Evolutionary conservation across 2,888 invertebrate species (phyloP).

Genomic region (Eumerus sabulonum): DNA sequence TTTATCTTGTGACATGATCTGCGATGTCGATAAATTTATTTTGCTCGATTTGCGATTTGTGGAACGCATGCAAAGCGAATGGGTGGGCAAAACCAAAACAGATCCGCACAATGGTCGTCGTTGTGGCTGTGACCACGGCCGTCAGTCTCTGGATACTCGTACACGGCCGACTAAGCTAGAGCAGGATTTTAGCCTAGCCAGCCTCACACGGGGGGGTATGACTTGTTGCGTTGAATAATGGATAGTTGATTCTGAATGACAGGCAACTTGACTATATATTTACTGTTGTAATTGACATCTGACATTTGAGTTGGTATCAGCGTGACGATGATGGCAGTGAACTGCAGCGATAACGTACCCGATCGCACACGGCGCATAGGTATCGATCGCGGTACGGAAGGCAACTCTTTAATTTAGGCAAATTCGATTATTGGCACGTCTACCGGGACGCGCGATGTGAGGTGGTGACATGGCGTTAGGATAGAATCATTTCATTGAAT

Average conservation of each 20-base stretch:
- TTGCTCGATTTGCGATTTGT: slow-evolving; percentile 69
- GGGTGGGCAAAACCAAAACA: slow-evolving; percentile 66
- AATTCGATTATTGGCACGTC: slow-evolving; percentile 38
- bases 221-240: slow-evolving; percentile 66
- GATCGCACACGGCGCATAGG: slow-evolving; percentile 32
- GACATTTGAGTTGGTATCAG: slow-evolving; percentile 63
- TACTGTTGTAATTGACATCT: slow-evolving; percentile 68
- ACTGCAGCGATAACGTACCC: slow-evolving; percentile 46
- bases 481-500: slow-evolving; percentile 12
- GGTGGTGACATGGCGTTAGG: slow-evolving; percentile 43
- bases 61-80: slow-evolving; percentile 69
- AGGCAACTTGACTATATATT: slow-evolving; percentile 68
- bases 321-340: slow-evolving; percentile 23
- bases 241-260: slow-evolving; percentile 64
- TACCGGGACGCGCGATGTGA: not conserved
- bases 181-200: slow-evolving; percentile 24
- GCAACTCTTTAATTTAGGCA: slow-evolving; percentile 63
- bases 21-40: slow-evolving; percentile 71
- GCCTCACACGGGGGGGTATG: slow-evolving; percentile 53
- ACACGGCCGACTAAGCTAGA: slow-evolving; percentile 30
- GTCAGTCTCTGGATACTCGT: not conserved
- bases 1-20: slow-evolving; percentile 74
- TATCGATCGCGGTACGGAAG: slow-evolving; percentile 24
- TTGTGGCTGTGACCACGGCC: slow-evolving; percentile 36
- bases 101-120: slow-evolving; percentile 59